These are phyloP conservation scores for Sebastes wilsoni DNA, from an alignment of 2,797 vertebrate species.

Conservation along the genomic window DNA sequence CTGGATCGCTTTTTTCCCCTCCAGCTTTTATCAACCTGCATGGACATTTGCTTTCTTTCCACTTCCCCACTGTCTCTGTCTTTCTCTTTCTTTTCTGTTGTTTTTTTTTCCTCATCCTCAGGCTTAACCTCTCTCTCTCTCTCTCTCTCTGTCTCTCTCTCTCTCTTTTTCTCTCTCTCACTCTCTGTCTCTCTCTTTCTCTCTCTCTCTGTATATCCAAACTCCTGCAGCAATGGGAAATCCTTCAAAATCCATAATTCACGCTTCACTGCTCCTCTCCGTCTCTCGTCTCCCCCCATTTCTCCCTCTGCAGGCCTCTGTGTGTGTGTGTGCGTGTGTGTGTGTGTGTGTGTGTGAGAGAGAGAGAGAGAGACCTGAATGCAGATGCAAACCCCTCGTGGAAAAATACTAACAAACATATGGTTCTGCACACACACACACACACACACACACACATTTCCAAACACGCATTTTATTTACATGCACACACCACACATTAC, in stretches of 20 bases:
- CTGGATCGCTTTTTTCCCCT: neutral
- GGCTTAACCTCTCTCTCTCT: constrained; percentile 16
- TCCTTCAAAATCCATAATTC: constrained; percentile 81
- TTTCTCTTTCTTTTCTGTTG: neutral
- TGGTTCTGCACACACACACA: constrained; percentile 3
- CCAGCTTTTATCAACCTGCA: constrained; percentile 9
- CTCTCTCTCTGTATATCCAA: constrained; percentile 36
- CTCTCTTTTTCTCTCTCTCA: constrained; percentile 11
- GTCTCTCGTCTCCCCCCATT: constrained; percentile 46
- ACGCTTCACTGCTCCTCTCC: constrained; percentile 59
- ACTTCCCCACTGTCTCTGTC: neutral
- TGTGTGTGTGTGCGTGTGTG: constrained; percentile 13
- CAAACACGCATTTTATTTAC: constrained; percentile 25
- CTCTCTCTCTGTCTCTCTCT: constrained; percentile 4
- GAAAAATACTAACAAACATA: constrained; percentile 67
- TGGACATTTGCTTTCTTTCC: constrained; percentile 31
- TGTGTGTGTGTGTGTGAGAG: neutral
- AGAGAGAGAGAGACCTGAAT: constrained; percentile 55
- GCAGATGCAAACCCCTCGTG: constrained; percentile 60
- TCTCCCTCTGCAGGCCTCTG: constrained; percentile 56
- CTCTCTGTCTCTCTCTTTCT: constrained; percentile 19
- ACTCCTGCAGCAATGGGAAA: constrained; percentile 75
- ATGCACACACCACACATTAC: constrained; percentile 20
- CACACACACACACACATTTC: neutral
- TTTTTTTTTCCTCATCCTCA: constrained; percentile 19